Conservation (phyloP, 2,888 invertebrate genomes). For the Athripsodes cinereus region DNA sequence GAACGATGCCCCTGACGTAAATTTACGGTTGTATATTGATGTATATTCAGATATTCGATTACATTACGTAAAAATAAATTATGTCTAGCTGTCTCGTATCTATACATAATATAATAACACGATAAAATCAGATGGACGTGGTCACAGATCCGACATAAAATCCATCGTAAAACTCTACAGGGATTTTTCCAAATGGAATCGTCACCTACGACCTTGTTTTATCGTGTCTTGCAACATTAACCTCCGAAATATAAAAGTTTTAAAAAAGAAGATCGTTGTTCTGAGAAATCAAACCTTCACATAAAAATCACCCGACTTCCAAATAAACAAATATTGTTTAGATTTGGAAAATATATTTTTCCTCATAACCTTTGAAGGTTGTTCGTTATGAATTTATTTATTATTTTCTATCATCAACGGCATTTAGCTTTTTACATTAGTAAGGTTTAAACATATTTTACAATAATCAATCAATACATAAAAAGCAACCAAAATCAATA, state of each 20-base stretch:
- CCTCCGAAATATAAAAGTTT: slow-evolving; percentile 1
- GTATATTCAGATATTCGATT: slow-evolving; percentile 7
- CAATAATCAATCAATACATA: no score
- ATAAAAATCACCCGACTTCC: not conserved
- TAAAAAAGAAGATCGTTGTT: no score
- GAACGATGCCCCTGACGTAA: not conserved
- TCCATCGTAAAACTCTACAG: slow-evolving; percentile 16
- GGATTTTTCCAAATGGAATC: slow-evolving; percentile 9
- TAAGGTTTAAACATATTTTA: no score
- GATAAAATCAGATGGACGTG: slow-evolving; percentile 6
- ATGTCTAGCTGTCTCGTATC: not conserved
- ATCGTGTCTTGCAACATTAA: not conserved
- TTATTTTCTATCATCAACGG: no score
- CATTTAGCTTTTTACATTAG: no score
- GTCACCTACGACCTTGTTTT: slow-evolving; percentile 7
- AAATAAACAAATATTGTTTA: no score
- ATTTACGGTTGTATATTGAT: not conserved
- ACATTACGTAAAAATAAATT: slow-evolving; percentile 21
- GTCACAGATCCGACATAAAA: slow-evolving; percentile 14
- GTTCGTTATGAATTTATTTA: no score
- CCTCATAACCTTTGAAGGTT: no score
- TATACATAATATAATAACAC: not conserved
- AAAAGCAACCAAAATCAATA: no score
- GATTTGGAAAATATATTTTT: no score
- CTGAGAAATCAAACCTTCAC: not conserved